These are phyloP conservation scores for Theretra japonica DNA, from an alignment of 2,888 invertebrate species.

Conservation along the genomic window DNA sequence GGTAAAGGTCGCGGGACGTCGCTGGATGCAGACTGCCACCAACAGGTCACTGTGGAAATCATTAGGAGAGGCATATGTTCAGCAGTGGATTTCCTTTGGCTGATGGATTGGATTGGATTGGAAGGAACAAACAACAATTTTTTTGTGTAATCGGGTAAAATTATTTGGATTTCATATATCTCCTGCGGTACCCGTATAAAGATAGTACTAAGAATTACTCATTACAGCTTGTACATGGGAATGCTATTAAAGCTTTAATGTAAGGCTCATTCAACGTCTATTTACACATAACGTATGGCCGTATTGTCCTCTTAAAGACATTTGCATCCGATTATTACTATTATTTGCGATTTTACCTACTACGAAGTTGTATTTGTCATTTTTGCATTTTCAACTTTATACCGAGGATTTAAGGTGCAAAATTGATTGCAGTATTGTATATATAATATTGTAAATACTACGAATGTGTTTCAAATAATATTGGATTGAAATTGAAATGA, in stretches of 20 bases:
- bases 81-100: too few relatives aligned
- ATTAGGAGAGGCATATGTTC: too few relatives aligned
- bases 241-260: constrained; percentile 36
- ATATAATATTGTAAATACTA: neutral
- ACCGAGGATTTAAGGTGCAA: neutral
- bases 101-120: too few relatives aligned
- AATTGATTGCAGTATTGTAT: neutral
- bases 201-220: constrained; percentile 6
- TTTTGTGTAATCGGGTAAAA: too few relatives aligned
- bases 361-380: neutral
- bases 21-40: too few relatives aligned
- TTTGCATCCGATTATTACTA: constrained; percentile 10
- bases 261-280: constrained; percentile 29
- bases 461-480: neutral
- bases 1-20: too few relatives aligned
- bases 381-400: constrained; percentile 3
- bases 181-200: constrained; percentile 16
- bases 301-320: neutral
- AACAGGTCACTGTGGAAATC: too few relatives aligned
- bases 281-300: neutral
- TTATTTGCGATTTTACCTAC: neutral
- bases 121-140: too few relatives aligned
- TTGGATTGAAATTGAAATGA: too few relatives aligned
- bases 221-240: constrained; percentile 32
- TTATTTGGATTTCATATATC: neutral